A percentile compares a stretch with the other conserved stretches of the same genome.
phyloP scores from a whole-genome alignment of 2,797 vertebrate species.

The Sebastes melanostomus region DNA sequence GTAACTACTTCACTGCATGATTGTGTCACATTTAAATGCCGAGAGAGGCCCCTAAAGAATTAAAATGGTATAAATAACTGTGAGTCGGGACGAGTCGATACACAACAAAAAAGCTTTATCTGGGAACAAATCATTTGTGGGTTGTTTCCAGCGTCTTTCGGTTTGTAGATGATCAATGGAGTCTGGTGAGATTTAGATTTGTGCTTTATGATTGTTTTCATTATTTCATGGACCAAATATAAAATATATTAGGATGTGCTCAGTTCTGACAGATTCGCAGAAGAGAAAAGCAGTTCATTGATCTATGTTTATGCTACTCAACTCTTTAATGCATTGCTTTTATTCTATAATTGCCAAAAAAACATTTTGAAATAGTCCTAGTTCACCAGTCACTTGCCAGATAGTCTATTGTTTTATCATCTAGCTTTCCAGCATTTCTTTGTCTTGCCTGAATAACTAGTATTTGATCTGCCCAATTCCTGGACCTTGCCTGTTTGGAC shows the following conservation, averaged over 20 bases:
- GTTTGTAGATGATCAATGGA: slow-evolving; percentile 26
- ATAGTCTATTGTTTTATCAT: too few species aligned
- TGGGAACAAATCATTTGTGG: neutral
- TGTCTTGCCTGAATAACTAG: too few species aligned
- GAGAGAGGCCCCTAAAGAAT: neutral
- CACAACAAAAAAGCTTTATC: slow-evolving; percentile 6
- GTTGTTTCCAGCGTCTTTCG: neutral
- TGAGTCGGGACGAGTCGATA: neutral
- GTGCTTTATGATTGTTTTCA: slow-evolving; percentile 13
- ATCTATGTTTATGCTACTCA: neutral
- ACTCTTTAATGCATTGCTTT: neutral
- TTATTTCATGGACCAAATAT: slow-evolving; percentile 11
- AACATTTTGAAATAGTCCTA: neutral
- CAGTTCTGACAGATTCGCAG: neutral
- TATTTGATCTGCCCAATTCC: too few species aligned
- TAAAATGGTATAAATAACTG: slow-evolving; percentile 18
- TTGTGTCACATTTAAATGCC: neutral
- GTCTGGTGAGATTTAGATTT: neutral
- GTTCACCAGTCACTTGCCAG: too few species aligned
- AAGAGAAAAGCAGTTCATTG: neutral
- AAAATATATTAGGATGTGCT: slow-evolving; percentile 11
- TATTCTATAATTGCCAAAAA: neutral
- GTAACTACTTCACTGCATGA: neutral
- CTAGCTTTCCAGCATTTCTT: too few species aligned
- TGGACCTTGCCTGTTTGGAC: too few species aligned